Percentiles rank a stretch among this genome's conserved stretches.
Evolutionary conservation across 2,113 vertebrate species (phyloP).

Genomic region (Spheniscus mendiculus): DNA sequence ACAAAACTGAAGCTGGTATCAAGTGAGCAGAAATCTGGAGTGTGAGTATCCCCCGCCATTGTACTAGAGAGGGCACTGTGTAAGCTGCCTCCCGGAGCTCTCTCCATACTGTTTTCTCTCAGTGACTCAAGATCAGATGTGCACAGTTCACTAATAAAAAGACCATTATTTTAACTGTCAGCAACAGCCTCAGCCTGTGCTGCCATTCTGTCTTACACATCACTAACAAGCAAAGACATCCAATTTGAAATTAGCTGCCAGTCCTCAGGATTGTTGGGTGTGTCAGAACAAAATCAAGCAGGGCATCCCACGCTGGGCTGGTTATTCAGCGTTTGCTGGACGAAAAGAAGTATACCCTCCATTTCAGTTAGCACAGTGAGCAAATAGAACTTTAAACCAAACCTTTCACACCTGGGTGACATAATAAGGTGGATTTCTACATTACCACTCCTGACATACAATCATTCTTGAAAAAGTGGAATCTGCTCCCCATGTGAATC

Average conservation of each 20-base stretch:
- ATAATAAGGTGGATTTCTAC: not conserved
- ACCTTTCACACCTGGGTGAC: not conserved
- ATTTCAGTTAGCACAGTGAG: not conserved
- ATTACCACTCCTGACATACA: not conserved
- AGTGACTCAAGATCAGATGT: not conserved
- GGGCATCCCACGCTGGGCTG: not conserved
- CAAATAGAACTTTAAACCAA: not conserved
- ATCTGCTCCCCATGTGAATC: not conserved
- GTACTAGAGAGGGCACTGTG: not conserved
- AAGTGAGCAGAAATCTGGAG: not conserved
- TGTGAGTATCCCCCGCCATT: not conserved
- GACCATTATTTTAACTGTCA: slow-evolving; percentile 9
- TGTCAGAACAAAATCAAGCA: not conserved
- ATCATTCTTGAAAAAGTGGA: not conserved
- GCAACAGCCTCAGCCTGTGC: not conserved
- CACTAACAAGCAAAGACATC: not conserved
- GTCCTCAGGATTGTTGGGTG: not conserved
- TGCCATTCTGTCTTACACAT: not conserved
- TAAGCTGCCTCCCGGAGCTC: not conserved
- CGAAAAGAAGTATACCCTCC: not conserved
- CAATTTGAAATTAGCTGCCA: slow-evolving; percentile 10
- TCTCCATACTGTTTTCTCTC: not conserved
- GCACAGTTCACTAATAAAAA: not conserved
- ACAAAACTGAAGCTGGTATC: not conserved
- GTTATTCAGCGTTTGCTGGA: not conserved